Evolutionary conservation across 2,797 vertebrate species (phyloP).

Genomic region (Columba guinea): DNA sequence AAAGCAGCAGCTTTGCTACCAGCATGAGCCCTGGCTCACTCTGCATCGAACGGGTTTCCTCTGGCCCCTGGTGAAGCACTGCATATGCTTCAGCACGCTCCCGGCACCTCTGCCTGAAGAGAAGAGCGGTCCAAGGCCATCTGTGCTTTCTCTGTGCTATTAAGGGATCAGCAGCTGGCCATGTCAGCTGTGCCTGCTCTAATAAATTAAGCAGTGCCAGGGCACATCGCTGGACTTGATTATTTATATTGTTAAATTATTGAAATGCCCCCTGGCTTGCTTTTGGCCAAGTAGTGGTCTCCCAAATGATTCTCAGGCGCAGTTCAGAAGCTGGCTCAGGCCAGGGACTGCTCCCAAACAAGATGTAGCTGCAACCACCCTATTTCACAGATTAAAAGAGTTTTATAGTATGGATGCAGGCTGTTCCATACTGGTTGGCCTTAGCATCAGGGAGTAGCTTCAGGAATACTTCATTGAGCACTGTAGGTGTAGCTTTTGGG

Average conservation of each 20-base stretch:
- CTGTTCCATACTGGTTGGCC: background rate
- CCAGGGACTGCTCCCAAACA: background rate
- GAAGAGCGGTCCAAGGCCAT: background rate
- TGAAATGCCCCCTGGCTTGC: constrained; percentile 36
- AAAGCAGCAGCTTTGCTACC: background rate
- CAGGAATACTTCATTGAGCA: background rate
- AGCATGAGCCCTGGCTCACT: background rate
- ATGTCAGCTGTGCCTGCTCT: constrained; percentile 7
- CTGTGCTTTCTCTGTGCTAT: background rate
- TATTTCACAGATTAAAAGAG: background rate
- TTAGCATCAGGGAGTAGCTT: background rate
- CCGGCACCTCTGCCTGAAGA: background rate
- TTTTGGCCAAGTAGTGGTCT: constrained; percentile 11
- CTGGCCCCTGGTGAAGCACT: background rate
- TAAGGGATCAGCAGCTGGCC: constrained; percentile 17
- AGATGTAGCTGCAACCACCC: background rate
- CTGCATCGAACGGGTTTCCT: background rate
- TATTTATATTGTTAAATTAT: constrained; percentile 57
- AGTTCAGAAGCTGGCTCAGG: background rate
- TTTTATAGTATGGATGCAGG: background rate
- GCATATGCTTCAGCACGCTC: background rate
- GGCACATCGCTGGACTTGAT: background rate
- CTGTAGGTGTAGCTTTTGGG: background rate
- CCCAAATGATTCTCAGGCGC: background rate
- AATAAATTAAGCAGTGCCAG: constrained; percentile 30